These are phyloP conservation scores for Agrenia bidenticulata DNA, from an alignment of 2,888 invertebrate species.

Conservation along the genomic window DNA sequence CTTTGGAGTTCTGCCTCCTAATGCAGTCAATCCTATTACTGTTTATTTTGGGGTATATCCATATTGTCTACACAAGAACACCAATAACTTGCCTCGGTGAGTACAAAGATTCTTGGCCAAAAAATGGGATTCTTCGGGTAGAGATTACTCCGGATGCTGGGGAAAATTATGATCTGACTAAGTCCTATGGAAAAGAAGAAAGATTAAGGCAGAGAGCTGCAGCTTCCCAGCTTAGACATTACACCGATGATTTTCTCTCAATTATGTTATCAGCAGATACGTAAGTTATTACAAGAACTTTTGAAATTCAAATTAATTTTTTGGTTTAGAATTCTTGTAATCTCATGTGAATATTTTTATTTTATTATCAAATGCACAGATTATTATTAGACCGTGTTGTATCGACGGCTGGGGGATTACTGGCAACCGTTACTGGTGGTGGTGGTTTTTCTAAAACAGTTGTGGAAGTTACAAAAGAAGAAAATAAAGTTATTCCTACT, in stretches of 20 bases:
- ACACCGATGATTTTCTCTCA: conserved; percentile 48
- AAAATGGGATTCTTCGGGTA: conserved; percentile 84
- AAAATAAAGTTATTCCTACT: conserved; percentile 30
- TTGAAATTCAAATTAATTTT: neutral
- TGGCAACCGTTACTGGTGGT: conserved; percentile 38
- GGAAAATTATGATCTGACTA: conserved; percentile 74
- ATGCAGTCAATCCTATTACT: conserved; percentile 57
- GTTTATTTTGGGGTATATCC: conserved; percentile 71
- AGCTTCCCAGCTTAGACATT: conserved; percentile 46
- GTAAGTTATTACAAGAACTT: conserved; percentile 30
- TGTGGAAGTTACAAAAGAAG: conserved; percentile 13
- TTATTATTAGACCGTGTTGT: conserved; percentile 48
- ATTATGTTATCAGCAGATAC: conserved; percentile 51
- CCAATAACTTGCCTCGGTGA: conserved; percentile 91
- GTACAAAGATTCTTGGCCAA: conserved; percentile 86
- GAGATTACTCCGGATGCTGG: conserved; percentile 75
- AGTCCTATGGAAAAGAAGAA: conserved; percentile 80
- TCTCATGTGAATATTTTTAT: conserved; percentile 10
- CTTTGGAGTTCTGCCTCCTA: conserved; percentile 79
- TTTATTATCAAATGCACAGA: conserved; percentile 28
- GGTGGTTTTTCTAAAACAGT: neutral
- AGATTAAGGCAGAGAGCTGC: conserved; percentile 65
- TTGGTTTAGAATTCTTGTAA: neutral
- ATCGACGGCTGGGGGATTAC: conserved; percentile 46
- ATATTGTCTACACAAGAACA: conserved; percentile 86